Percentiles rank a stretch among this genome's conserved stretches.
Evolutionary conservation across 2,797 vertebrate genomes (phyloP).

Genomic region (Decapterus maruadsi): DNA sequence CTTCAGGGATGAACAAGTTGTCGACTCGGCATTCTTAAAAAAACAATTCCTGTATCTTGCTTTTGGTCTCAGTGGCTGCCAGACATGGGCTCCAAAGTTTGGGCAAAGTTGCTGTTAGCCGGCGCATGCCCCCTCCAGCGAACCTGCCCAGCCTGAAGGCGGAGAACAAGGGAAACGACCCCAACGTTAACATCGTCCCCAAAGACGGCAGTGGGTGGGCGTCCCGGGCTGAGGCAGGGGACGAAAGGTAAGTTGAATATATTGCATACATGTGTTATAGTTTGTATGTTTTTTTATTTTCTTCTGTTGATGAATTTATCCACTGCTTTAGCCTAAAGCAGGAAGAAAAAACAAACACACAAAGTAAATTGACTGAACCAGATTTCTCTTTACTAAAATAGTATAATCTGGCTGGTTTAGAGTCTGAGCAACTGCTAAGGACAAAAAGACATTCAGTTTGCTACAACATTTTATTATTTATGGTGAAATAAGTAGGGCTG

Average conservation of each 20-base stretch:
- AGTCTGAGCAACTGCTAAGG: no score
- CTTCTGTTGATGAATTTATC: no score
- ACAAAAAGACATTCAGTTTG: no score
- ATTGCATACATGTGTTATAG: no score
- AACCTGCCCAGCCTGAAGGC: constrained; percentile 98
- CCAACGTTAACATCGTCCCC: constrained; percentile 98
- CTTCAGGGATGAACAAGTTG: neutral
- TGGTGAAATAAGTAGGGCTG: no score
- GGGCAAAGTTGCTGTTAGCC: constrained; percentile 97
- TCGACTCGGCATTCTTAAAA: neutral
- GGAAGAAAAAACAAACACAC: no score
- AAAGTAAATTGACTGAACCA: no score
- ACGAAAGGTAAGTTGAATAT: constrained; percentile 90
- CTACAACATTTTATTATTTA: no score
- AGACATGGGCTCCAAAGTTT: constrained; percentile 99
- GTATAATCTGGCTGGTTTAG: no score
- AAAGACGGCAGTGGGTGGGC: constrained; percentile 99
- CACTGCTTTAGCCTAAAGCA: no score
- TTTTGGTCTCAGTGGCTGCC: constrained; percentile 88
- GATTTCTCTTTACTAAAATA: no score
- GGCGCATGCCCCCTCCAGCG: constrained; percentile 98
- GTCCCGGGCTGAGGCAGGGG: constrained; percentile 93
- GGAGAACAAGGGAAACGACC: constrained; percentile 99
- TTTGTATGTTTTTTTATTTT: no score
- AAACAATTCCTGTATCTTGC: neutral